phyloP scores from a whole-genome alignment of 2,113 vertebrate genomes.

The Bambusicola thoracicus region DNA sequence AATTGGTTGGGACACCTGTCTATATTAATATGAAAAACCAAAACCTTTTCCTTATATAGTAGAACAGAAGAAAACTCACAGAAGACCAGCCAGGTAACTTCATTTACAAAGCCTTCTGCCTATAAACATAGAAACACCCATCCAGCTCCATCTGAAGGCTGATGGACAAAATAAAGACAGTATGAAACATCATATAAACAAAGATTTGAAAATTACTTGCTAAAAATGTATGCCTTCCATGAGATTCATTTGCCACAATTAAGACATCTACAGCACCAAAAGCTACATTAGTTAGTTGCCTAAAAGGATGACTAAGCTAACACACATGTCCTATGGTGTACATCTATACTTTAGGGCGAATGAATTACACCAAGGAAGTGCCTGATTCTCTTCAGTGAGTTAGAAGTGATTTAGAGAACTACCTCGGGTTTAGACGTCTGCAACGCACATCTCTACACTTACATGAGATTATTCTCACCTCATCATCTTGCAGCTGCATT shows the following conservation, averaged over 20 bases:
- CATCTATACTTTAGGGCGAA: neutral
- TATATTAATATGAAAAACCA: neutral
- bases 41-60: neutral
- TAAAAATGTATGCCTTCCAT: neutral
- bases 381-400: neutral
- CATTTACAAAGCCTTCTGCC: neutral
- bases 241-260: neutral
- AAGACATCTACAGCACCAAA: neutral
- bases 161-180: neutral
- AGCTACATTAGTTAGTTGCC: neutral
- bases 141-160: neutral
- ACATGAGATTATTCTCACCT: neutral
- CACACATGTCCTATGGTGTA: neutral
- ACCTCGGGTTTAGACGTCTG: neutral
- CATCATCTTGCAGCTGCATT: neutral
- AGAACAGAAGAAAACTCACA: neutral
- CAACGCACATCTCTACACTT: neutral
- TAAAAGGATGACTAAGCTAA: neutral
- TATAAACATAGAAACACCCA: neutral
- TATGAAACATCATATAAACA: neutral
- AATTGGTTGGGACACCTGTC: neutral
- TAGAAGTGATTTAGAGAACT: neutral
- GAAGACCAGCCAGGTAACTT: neutral
- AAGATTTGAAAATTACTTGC: rapidly evolving
- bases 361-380: neutral